Evolutionary conservation across 1,140 invertebrate genomes (phyloP).

Genomic region (Lordiphosa mommai): DNA sequence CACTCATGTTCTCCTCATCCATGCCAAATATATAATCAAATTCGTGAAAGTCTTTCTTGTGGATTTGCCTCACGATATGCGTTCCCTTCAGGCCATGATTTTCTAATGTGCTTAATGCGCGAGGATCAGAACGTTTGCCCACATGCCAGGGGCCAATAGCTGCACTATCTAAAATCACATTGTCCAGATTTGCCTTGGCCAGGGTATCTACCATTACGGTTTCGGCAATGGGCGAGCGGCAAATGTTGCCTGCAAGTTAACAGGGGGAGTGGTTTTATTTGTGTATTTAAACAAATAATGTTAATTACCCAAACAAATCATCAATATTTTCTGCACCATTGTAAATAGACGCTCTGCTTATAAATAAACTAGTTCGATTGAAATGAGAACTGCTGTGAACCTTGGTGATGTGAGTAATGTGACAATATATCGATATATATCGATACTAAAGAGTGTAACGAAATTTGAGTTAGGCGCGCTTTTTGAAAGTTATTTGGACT

Average conservation of each 20-base stretch:
- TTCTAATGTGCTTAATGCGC: slow-evolving; percentile 87
- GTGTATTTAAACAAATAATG: background rate
- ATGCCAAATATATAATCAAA: slow-evolving; percentile 95
- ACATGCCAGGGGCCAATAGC: slow-evolving; percentile 92
- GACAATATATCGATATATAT: too few species aligned
- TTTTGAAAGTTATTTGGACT: too few species aligned
- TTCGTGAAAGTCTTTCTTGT: slow-evolving; percentile 85
- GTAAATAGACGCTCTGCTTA: slow-evolving; percentile 8
- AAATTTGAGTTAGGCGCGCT: too few species aligned
- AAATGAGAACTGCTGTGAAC: too few species aligned
- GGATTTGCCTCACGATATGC: slow-evolving; percentile 89
- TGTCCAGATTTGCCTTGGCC: slow-evolving; percentile 82
- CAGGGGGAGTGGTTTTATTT: background rate
- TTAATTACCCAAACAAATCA: slow-evolving; percentile 81
- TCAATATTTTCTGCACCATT: slow-evolving; percentile 79
- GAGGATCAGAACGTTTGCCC: slow-evolving; percentile 88
- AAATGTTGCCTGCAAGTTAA: slow-evolving; percentile 89
- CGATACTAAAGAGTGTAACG: too few species aligned
- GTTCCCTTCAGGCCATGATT: slow-evolving; percentile 86
- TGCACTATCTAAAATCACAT: slow-evolving; percentile 92
- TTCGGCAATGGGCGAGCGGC: slow-evolving; percentile 96
- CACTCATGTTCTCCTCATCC: slow-evolving; percentile 90
- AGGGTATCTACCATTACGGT: slow-evolving; percentile 90
- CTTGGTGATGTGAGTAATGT: too few species aligned
- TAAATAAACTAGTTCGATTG: too few species aligned